Base-by-base conservation (phyloP, 2,888 invertebrate species). In the Alsophila aescularia region DNA sequence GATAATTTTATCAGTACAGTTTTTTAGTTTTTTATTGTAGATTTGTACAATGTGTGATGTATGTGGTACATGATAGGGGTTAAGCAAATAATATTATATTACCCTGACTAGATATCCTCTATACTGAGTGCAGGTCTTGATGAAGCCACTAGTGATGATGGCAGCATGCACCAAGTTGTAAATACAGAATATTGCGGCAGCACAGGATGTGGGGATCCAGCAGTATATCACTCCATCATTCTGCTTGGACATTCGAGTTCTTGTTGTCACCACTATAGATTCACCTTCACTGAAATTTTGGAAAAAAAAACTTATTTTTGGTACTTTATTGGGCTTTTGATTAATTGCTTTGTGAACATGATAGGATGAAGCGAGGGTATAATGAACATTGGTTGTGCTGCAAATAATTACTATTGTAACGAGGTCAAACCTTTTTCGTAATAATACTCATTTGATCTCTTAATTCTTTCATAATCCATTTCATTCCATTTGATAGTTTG, bases 71-170 rank as follows among this genome's bases (percentile, higher is more conserved):
- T n/a, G n/a, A n/a, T n/a, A n/a, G n/a, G 18, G 5, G 18, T 18
- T 5, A 18, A 18, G 2, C 5, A 18, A 18, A 18, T 5, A 5
- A 24, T 24, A 5, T 24, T 24, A 18, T 76, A 18, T 76, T 77
- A 92, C 92, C 77, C 93, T 93, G 32, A 95, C 93, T 61, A 96
- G 79, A 52, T 93, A 93, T 66, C 93, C 93, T 52, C 95, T 92
- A 70, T 96, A 96, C 68, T 96, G 94, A 4, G 93, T 94, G 75
- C 97, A 97, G n/a, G 96, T 96, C 61, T 92, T 93, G 48, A 94
- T 89, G 71, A 94, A 96, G 0, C 97, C 97, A 75, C 95, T 94
- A 0, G 95, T 94, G 47, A 94, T 92, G 13, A 96, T 93, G 0
- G 94, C 86, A 9, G 96, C 95, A 77, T 96, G 95, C 0, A 94